These are phyloP conservation scores for Mythimna pallens DNA, from an alignment of 2,888 invertebrate genomes.

Conservation along the genomic window DNA sequence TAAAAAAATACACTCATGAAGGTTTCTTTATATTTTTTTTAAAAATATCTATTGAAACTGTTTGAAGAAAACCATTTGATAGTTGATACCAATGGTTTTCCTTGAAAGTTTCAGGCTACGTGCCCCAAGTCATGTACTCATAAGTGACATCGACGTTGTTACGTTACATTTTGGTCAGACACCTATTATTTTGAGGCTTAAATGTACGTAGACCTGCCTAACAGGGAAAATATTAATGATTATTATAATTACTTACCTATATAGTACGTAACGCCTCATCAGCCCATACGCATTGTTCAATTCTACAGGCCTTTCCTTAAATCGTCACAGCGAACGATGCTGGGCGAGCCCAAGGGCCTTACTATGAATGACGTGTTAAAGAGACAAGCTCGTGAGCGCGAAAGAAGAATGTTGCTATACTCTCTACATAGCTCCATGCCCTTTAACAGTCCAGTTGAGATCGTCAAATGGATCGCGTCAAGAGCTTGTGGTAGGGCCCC, in stretches of 20 bases:
- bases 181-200: background rate
- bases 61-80: background rate
- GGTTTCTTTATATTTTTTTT: no score
- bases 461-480: no score
- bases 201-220: background rate
- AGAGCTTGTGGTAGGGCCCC: no score
- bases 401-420: no score
- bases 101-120: background rate
- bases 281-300: background rate
- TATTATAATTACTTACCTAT: constrained; percentile 7
- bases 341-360: background rate
- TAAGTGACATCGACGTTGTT: background rate
- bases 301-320: constrained; percentile 10
- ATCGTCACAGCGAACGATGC: background rate
- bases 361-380: no score
- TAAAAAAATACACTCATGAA: no score
- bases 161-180: background rate
- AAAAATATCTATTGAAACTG: background rate
- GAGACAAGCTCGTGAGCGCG: no score
- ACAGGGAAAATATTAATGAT: constrained; percentile 24
- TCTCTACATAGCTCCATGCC: no score
- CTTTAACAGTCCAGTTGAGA: no score
- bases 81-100: background rate
- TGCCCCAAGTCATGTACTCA: constrained; percentile 27
- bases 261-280: background rate